Evolutionary conservation across 2,888 invertebrate genomes (phyloP), one percentile per base, ranked within the genome.

Genomic region (Congeria kusceri): DNA sequence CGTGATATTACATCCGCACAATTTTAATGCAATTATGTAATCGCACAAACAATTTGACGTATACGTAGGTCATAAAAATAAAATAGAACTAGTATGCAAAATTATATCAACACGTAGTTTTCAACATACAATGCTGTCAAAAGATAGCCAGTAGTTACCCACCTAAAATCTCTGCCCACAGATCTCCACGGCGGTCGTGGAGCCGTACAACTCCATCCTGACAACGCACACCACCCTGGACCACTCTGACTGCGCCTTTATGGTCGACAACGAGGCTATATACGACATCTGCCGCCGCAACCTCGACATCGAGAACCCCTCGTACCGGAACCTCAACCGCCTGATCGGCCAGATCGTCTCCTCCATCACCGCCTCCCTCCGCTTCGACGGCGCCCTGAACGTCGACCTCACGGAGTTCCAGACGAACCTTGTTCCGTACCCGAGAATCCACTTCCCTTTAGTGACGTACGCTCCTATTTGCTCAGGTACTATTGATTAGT

Each of bases 171-270:
- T 39, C 11, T 11, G 1, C 39, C 3, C 9, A 47, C 62, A 87
- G 86, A 88, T 88, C 56, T 97, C 97, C 44, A 98, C 98, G 0
- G 97, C 98, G 0, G 98, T 98, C 9, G 98, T 98, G 47, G 98
- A 98, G 93, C 98, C 98, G 0, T 98, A 98, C 96, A 98, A 98
- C 95, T 98, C 98, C 0, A 98, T 98, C 72, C 90, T 98, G 91
- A 98, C 98, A 92, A 98, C 98, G 77, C 98, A 98, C 95, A 98
- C 98, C 67, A 98, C 98, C 25, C 66, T 86, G n/a, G 86, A 86
- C 58, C 98, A 98, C 94, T 97, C 97, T 0, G 98, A 98, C 95
- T 98, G 98, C 94, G 98, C 98, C 63, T 98, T 98, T 95, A 98
- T 98, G 98, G 97, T 95, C 58, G 98, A 98, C 94, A 98, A 98